Conservation (phyloP, 92 coral and sea anemone genomes). For the Scolanthus callimorphus region DNA sequence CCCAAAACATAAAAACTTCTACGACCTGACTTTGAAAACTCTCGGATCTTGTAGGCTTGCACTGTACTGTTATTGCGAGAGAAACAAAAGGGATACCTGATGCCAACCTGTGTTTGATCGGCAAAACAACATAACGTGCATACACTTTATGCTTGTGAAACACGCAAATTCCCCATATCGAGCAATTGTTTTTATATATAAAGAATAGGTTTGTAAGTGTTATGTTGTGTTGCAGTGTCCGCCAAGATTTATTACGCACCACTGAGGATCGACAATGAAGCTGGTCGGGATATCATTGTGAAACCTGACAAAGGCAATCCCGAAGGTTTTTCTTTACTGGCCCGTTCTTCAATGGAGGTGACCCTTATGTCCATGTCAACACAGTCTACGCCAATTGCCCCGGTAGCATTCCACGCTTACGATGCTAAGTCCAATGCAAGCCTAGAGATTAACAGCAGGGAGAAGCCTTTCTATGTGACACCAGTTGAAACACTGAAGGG, state of each 20-base stretch:
- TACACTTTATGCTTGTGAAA: too few species aligned
- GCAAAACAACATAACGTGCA: too few species aligned
- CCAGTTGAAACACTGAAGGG: constrained; percentile 82
- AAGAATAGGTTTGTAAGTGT: too few species aligned
- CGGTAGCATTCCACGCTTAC: constrained; percentile 79
- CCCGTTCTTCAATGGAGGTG: constrained; percentile 89
- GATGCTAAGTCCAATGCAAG: constrained; percentile 67
- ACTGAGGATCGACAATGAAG: constrained; percentile 87
- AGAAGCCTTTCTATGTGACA: constrained; percentile 63
- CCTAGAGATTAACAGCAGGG: constrained; percentile 79
- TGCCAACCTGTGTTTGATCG: too few species aligned
- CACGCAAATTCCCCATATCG: too few species aligned
- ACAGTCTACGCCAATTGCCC: constrained; percentile 74
- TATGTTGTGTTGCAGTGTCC: constrained; percentile 49
- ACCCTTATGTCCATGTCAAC: constrained; percentile 97
- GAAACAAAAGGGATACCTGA: too few species aligned
- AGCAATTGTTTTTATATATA: too few species aligned
- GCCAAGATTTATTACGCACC: constrained; percentile 96
- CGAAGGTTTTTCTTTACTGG: constrained; percentile 70
- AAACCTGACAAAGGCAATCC: constrained; percentile 92
- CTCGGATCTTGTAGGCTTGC: too few species aligned
- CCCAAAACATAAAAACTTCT: too few species aligned
- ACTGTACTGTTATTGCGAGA: too few species aligned
- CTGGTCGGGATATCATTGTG: constrained; percentile 79
- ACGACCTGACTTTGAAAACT: too few species aligned